These are phyloP conservation scores for Tachuris rubrigastra DNA, from an alignment of 2,113 vertebrate genomes.

Conservation along the genomic window DNA sequence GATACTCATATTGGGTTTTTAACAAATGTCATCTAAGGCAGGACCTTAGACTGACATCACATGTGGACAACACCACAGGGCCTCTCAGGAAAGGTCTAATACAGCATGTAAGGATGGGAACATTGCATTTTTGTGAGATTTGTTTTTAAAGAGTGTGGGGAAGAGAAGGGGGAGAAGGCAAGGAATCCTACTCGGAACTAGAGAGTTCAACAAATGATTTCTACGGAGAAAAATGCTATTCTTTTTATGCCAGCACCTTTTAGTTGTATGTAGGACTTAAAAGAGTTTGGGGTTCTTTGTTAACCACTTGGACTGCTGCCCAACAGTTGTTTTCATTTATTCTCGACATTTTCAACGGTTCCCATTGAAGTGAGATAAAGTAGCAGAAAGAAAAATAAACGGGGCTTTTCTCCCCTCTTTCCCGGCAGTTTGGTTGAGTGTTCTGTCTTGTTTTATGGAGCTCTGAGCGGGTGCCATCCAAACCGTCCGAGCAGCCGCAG, in stretches of 20 bases:
- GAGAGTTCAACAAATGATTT: slow-evolving; percentile 59
- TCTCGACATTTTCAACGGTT: slow-evolving; percentile 50
- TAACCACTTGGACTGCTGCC: slow-evolving; percentile 62
- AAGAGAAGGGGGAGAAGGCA: not conserved
- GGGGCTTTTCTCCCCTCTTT: not conserved
- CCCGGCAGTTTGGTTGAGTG: not conserved
- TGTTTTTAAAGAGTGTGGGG: not conserved
- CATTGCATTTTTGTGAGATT: not conserved
- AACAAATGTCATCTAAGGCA: not conserved
- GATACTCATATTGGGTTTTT: not conserved
- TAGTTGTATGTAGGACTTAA: slow-evolving; percentile 59
- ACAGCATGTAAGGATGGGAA: not conserved
- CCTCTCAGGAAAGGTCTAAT: not conserved
- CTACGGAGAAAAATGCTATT: slow-evolving; percentile 65
- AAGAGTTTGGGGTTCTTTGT: slow-evolving; percentile 70
- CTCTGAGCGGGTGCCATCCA: not conserved
- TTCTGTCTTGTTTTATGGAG: not conserved
- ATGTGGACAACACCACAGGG: not conserved
- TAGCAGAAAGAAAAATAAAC: slow-evolving; percentile 64
- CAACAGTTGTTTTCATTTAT: slow-evolving; percentile 73
- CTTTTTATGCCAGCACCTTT: slow-evolving; percentile 69
- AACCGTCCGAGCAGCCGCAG: accelerated
- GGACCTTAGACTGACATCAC: not conserved
- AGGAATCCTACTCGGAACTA: not conserved
- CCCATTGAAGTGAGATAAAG: slow-evolving; percentile 69